Conservation (phyloP, 2,113 vertebrate genomes). For the Nesoenas mayeri region DNA sequence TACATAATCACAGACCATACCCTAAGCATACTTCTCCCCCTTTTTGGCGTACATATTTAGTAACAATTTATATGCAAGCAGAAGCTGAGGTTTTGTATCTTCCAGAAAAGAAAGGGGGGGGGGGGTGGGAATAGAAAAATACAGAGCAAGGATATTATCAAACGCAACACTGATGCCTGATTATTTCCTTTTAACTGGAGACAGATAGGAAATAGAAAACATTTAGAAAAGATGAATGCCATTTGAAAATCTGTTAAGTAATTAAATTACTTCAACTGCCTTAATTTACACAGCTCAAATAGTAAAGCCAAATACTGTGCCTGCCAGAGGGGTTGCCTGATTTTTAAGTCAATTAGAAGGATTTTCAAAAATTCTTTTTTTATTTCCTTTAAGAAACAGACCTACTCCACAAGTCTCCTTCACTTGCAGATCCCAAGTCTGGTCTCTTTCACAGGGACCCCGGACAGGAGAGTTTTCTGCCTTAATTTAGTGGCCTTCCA, state of each 20-base stretch:
- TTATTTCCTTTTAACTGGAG: slow-evolving; percentile 5
- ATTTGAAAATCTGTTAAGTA: slow-evolving; percentile 21
- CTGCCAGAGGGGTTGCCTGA: neutral
- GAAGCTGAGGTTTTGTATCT: neutral
- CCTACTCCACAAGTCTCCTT: neutral
- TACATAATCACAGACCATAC: neutral
- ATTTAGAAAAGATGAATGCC: neutral
- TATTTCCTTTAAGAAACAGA: slow-evolving; percentile 12
- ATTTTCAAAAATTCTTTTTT: neutral
- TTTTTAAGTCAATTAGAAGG: slow-evolving; percentile 16
- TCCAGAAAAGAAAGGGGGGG: neutral
- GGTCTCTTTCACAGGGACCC: neutral
- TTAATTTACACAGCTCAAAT: slow-evolving; percentile 17
- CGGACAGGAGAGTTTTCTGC: neutral
- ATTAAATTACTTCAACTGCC: slow-evolving; percentile 50
- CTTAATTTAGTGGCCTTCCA: neutral
- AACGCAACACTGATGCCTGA: neutral
- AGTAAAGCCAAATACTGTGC: neutral
- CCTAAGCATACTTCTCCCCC: neutral
- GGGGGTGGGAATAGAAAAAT: neutral
- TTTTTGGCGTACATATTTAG: neutral
- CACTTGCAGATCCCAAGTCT: neutral
- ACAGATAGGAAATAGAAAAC: slow-evolving; percentile 12
- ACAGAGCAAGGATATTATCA: neutral
- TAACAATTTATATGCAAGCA: neutral